phyloP scores from a whole-genome alignment of 2,888 invertebrate species.

The Xylophagus ater region DNA sequence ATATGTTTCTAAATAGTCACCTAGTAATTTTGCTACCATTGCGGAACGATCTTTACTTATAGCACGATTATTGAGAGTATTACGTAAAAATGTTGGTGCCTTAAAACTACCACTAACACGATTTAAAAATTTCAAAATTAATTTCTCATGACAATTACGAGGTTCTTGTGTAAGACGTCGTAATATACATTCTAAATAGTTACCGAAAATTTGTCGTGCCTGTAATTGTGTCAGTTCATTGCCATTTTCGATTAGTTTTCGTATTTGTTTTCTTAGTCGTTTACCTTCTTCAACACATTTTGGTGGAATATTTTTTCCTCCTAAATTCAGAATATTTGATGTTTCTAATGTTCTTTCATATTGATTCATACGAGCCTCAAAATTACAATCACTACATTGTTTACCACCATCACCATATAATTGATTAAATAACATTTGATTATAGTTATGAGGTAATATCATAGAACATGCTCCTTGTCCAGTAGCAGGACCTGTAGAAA shows the following conservation, averaged over 20 bases:
- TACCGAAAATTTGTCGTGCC: constrained; percentile 64
- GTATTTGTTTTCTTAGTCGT: constrained; percentile 30
- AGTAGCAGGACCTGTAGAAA: constrained; percentile 50
- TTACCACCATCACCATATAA: constrained; percentile 49
- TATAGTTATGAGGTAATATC: constrained; percentile 58
- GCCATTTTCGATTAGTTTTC: constrained; percentile 48
- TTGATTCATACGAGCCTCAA: constrained; percentile 42
- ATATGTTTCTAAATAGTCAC: constrained; percentile 74
- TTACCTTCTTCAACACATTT: constrained; percentile 34
- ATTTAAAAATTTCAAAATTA: constrained; percentile 64
- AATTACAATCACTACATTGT: constrained; percentile 25
- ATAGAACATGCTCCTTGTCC: constrained; percentile 47
- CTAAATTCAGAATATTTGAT: constrained; percentile 18
- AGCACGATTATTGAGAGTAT: constrained; percentile 46
- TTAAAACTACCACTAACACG: constrained; percentile 59
- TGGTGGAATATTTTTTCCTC: constrained; percentile 29
- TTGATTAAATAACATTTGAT: constrained; percentile 63
- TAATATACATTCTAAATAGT: constrained; percentile 63
- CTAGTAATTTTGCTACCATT: constrained; percentile 70
- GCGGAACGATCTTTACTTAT: constrained; percentile 72
- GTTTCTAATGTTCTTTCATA: constrained; percentile 36
- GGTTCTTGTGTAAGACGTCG: constrained; percentile 48
- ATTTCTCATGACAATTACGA: constrained; percentile 39
- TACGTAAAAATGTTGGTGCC: constrained; percentile 54
- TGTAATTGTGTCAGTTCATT: constrained; percentile 53